phyloP scores from a whole-genome alignment of 2,113 vertebrate genomes.

The Poeciliopsis prolifica region DNA sequence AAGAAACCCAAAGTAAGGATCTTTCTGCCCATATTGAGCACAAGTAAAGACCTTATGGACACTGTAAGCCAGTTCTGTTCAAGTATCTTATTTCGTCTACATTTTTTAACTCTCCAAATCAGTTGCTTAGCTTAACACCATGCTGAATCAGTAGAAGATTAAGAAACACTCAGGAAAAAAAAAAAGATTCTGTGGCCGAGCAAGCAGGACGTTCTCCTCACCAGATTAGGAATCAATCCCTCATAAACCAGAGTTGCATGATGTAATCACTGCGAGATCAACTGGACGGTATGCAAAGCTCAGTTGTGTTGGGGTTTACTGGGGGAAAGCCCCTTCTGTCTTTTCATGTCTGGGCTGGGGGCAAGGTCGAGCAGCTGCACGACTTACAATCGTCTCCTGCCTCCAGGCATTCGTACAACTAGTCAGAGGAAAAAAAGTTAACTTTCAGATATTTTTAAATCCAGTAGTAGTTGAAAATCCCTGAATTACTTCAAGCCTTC shows the following conservation, averaged over 20 bases:
- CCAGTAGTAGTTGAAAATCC: neutral
- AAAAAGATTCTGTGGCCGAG: slow-evolving; percentile 17
- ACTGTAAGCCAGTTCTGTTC: no score
- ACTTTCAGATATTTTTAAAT: neutral
- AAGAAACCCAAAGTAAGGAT: neutral
- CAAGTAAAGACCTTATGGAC: no score
- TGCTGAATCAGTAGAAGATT: slow-evolving; percentile 31
- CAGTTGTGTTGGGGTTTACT: slow-evolving; percentile 10
- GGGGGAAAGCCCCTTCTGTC: slow-evolving; percentile 62
- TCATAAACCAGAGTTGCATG: slow-evolving; percentile 61
- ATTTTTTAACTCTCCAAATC: no score
- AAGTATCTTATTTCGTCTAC: no score
- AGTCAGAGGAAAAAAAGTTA: neutral
- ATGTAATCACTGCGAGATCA: slow-evolving; percentile 67
- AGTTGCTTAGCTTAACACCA: neutral
- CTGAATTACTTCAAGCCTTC: neutral
- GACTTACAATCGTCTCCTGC: slow-evolving; percentile 13
- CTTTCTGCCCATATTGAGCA: no score
- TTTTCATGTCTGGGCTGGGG: slow-evolving; percentile 40
- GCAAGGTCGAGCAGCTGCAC: slow-evolving; percentile 56
- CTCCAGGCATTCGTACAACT: slow-evolving; percentile 23
- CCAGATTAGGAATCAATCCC: slow-evolving; percentile 66
- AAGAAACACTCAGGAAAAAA: neutral
- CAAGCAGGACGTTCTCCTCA: slow-evolving; percentile 56
- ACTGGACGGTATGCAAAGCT: slow-evolving; percentile 39